phyloP scores from a whole-genome alignment of 2,113 vertebrate species.

The Pao palembangensis region DNA sequence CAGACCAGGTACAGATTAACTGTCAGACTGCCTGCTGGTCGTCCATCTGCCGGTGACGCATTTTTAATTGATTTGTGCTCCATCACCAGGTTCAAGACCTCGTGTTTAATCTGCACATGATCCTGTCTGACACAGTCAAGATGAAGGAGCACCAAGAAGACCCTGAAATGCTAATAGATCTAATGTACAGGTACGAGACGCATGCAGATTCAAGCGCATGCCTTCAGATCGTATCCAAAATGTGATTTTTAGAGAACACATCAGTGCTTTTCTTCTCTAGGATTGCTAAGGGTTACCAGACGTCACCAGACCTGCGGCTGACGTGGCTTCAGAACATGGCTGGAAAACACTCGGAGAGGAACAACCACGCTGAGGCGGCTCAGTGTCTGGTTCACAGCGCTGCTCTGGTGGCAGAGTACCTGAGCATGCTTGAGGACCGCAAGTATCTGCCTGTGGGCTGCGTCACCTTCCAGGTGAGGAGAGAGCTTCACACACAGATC shows the following conservation, averaged over 20 bases:
- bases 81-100: conserved; percentile 88
- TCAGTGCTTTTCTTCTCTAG: conserved; percentile 55
- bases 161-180: conserved; percentile 97
- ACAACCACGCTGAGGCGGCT: conserved; percentile 93
- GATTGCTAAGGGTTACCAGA: conserved; percentile 98
- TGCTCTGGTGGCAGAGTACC: conserved; percentile 95
- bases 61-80: not conserved
- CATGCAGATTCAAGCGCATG: not conserved
- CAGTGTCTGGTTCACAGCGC: conserved; percentile 98
- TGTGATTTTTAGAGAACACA: not conserved
- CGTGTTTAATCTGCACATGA: conserved; percentile 98
- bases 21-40: too few species aligned
- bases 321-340: conserved; percentile 99
- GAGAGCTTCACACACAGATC: too few species aligned
- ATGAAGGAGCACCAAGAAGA: conserved; percentile 99
- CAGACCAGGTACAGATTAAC: conserved; percentile 83
- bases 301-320: conserved; percentile 91
- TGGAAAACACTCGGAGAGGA: conserved; percentile 93
- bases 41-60: too few species aligned
- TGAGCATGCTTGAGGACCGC: conserved; percentile 98
- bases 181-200: conserved; percentile 90
- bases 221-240: not conserved
- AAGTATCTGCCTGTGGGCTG: conserved; percentile 98
- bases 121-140: conserved; percentile 97
- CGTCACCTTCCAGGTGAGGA: conserved; percentile 92